A percentile compares a stretch with the other conserved stretches of the same genome.
Evolutionary conservation across 2,113 vertebrate genomes (phyloP).

Genomic region (Paraplagusia blochii): DNA sequence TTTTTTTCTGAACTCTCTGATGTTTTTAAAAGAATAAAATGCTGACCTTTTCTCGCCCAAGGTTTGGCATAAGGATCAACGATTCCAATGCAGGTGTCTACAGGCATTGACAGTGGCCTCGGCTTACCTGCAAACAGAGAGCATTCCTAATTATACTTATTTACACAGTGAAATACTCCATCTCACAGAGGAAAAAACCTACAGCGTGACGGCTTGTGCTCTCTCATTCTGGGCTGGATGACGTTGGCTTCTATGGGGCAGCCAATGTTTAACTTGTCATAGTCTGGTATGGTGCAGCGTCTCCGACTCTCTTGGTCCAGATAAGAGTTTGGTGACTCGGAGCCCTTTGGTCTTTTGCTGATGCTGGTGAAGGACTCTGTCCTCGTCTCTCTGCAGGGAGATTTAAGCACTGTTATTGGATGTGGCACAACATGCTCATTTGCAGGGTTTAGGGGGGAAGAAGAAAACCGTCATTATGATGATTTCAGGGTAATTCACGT

Average conservation of each 20-base stretch:
- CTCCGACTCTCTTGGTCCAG: conserved; percentile 87
- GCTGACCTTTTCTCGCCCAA: conserved; percentile 84
- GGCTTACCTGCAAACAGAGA: conserved; percentile 80
- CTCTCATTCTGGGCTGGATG: conserved; percentile 83
- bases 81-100: conserved; percentile 82
- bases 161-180: neutral
- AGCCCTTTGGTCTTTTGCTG: conserved; percentile 81
- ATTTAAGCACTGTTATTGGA: conserved; percentile 10
- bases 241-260: conserved; percentile 80
- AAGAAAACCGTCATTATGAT: neutral
- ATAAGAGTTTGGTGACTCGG: conserved; percentile 91
- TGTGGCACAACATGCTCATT: neutral
- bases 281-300: conserved; percentile 81
- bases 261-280: conserved; percentile 76
- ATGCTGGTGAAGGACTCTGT: conserved; percentile 75
- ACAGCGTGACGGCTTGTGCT: conserved; percentile 84
- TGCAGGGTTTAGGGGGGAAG: neutral
- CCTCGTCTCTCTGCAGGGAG: conserved; percentile 76
- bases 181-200: conserved; percentile 21
- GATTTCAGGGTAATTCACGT: neutral
- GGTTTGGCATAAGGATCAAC: conserved; percentile 83
- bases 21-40: neutral
- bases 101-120: conserved; percentile 92
- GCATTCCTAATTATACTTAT: neutral
- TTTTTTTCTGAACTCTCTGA: too few relatives aligned